Conservation (phyloP, 2,888 invertebrate genomes). For the Eurytoma adleriae region DNA sequence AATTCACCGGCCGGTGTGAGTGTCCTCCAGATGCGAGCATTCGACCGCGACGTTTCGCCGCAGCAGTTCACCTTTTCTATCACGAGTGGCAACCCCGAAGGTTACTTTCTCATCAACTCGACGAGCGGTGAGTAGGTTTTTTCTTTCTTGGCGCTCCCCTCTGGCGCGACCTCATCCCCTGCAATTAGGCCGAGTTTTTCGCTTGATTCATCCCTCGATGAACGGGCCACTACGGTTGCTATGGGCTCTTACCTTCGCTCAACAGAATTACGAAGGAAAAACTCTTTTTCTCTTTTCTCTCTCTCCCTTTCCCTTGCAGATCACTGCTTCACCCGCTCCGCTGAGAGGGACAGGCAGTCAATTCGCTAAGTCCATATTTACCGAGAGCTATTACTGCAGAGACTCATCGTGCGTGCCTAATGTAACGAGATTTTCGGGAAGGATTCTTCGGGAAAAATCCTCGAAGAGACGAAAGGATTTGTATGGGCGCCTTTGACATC, state of each 20-base stretch:
- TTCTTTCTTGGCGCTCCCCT: background rate
- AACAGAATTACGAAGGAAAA: no score
- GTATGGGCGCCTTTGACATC: no score
- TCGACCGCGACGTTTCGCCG: constrained; percentile 85
- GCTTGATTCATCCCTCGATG: no score
- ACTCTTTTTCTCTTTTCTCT: background rate
- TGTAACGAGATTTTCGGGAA: constrained; percentile 31
- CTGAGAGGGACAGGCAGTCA: background rate
- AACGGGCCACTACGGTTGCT: no score
- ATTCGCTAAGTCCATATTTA: constrained; percentile 29
- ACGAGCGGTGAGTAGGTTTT: constrained; percentile 82
- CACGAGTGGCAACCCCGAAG: constrained; percentile 93
- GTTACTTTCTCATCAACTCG: constrained; percentile 91
- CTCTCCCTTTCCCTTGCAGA: background rate
- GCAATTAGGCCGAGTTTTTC: no score
- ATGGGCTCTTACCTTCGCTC: no score
- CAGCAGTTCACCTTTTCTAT: constrained; percentile 88
- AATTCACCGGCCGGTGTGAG: constrained; percentile 85
- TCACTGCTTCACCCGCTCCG: background rate
- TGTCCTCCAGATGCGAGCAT: constrained; percentile 86
- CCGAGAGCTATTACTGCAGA: constrained; percentile 28
- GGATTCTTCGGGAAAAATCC: background rate
- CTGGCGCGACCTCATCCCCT: no score
- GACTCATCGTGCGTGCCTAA: constrained; percentile 11
- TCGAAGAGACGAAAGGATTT: no score